Evolutionary conservation across 1,140 invertebrate genomes (phyloP).

Genomic region (Belonocnema kinseyi): DNA sequence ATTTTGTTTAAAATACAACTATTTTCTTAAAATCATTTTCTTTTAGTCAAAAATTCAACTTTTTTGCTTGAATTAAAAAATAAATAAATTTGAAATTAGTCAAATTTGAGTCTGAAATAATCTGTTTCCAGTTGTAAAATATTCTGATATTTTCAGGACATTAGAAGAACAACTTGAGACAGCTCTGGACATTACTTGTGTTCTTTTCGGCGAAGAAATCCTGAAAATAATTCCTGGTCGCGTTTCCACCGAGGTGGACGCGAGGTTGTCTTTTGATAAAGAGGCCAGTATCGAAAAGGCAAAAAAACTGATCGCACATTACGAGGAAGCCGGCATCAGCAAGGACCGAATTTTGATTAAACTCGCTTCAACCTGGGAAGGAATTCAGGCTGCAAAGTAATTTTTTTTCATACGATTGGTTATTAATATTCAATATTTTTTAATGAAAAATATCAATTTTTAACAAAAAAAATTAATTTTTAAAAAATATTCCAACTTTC

Average conservation of each 20-base stretch:
- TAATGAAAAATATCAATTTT: too few relatives aligned
- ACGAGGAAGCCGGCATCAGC: constrained; percentile 90
- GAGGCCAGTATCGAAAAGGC: constrained; percentile 94
- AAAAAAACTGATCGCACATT: constrained; percentile 90
- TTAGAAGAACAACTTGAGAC: constrained; percentile 83
- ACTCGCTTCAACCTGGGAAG: constrained; percentile 99
- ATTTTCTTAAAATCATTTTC: too few relatives aligned
- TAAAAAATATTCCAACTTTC: too few relatives aligned
- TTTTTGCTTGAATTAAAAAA: too few relatives aligned
- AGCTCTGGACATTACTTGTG: constrained; percentile 95
- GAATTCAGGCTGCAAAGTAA: constrained; percentile 97
- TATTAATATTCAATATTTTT: too few relatives aligned
- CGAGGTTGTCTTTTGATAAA: constrained; percentile 96
- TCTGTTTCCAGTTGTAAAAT: neutral
- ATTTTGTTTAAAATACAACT: too few relatives aligned
- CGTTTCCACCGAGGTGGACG: constrained; percentile 99
- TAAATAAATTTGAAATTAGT: too few relatives aligned
- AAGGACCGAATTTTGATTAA: constrained; percentile 98
- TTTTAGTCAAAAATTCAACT: too few relatives aligned
- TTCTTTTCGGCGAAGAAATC: constrained; percentile 97
- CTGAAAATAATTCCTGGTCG: constrained; percentile 98
- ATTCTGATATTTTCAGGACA: constrained; percentile 75
- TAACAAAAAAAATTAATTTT: too few relatives aligned
- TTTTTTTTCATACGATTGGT: too few relatives aligned
- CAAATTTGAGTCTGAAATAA: constrained; percentile 3